phyloP scores from a whole-genome alignment of 2,797 vertebrate genomes.

The Arremon brunneinucha region DNA sequence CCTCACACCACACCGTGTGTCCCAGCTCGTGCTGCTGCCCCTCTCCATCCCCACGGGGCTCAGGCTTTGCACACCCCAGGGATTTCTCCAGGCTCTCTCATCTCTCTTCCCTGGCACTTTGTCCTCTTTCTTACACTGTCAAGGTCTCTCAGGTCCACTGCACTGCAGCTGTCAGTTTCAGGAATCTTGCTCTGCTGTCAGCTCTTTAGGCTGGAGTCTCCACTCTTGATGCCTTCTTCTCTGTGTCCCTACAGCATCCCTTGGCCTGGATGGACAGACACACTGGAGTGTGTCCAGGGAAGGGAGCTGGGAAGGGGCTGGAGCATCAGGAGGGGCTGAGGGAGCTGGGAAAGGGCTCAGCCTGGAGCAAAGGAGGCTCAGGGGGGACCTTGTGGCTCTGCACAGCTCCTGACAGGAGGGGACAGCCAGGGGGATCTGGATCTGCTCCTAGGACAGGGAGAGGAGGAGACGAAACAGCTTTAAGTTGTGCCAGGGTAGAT shows the following conservation, averaged over 20 bases:
- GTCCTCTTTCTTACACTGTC: not conserved
- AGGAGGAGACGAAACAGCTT: fast-evolving
- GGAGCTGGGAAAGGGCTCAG: not conserved
- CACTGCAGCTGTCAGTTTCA: not conserved
- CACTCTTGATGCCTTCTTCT: not conserved
- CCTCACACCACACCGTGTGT: fast-evolving
- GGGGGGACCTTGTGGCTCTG: not conserved
- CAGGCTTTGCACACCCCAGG: not conserved
- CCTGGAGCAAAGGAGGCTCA: not conserved
- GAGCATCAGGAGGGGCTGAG: fast-evolving
- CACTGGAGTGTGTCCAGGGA: fast-evolving
- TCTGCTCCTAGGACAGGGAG: not conserved
- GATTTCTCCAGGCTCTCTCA: not conserved
- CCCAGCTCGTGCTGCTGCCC: fast-evolving
- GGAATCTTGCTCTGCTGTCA: not conserved
- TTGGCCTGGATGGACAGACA: not conserved
- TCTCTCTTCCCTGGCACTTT: not conserved
- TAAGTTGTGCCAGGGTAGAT: not conserved
- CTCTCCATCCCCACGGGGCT: fast-evolving
- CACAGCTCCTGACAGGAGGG: not conserved
- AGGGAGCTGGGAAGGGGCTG: not conserved
- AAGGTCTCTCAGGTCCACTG: not conserved
- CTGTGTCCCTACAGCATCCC: not conserved
- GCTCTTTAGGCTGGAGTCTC: not conserved
- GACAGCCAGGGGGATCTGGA: fast-evolving